Conservation (phyloP, 2,797 vertebrate genomes). For the Eulemur coronatus region DNA sequence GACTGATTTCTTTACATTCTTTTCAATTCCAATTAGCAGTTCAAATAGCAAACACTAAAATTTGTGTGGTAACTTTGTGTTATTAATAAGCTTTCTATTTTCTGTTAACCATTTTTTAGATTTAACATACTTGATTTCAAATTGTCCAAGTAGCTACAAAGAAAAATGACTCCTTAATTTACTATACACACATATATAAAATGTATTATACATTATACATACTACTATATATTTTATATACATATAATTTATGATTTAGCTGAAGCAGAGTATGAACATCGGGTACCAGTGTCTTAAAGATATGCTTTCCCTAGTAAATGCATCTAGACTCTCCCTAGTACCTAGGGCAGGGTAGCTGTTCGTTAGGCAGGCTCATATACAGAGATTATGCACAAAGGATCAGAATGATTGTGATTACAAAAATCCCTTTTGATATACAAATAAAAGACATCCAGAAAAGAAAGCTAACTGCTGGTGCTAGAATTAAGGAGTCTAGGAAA, state of each 20-base stretch:
- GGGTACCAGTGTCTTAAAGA: neutral
- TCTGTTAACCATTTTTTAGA: neutral
- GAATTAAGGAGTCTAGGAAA: slow-evolving; percentile 7
- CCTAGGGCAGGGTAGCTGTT: neutral
- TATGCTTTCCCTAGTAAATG: neutral
- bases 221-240: neutral
- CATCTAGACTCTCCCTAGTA: neutral
- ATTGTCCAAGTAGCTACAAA: neutral
- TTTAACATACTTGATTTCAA: neutral
- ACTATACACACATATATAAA: neutral
- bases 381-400: neutral
- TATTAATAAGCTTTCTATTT: neutral
- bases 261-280: neutral
- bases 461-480: neutral
- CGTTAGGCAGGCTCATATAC: neutral
- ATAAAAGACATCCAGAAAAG: neutral
- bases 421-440: neutral
- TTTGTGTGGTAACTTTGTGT: neutral
- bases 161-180: neutral
- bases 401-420: slow-evolving; percentile 8
- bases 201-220: neutral
- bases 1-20: neutral
- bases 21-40: neutral
- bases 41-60: neutral
- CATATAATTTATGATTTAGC: neutral